Evolutionary conservation across 1,140 invertebrate genomes (phyloP).

Genomic region (Littorina saxatilis): DNA sequence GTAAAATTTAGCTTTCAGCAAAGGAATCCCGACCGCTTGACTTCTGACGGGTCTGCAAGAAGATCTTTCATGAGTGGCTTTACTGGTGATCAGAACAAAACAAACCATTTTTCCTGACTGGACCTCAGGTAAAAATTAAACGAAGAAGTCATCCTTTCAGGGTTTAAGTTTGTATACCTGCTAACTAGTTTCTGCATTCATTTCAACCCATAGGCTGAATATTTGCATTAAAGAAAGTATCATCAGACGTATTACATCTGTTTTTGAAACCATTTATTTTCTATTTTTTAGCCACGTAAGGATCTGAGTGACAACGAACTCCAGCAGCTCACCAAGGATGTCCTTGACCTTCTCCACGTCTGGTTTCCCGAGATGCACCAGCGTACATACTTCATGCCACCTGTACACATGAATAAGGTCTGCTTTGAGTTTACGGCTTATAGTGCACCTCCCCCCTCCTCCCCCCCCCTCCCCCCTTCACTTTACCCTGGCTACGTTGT

Average conservation of each 20-base stretch:
- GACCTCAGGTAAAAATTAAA: too few relatives aligned
- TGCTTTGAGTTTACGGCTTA: neutral
- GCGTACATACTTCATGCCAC: constrained; percentile 28
- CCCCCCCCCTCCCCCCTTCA: neutral
- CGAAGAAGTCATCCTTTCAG: neutral
- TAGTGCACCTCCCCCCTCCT: neutral
- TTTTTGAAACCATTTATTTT: too few relatives aligned
- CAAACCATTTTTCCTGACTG: too few relatives aligned
- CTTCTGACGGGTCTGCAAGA: too few relatives aligned
- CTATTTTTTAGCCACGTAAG: neutral
- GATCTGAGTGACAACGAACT: constrained; percentile 6
- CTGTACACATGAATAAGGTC: constrained; percentile 34
- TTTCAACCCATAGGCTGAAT: too few relatives aligned
- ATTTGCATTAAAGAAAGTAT: neutral
- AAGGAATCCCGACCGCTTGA: too few relatives aligned
- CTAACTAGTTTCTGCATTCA: too few relatives aligned
- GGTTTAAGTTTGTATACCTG: neutral
- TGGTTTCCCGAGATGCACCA: constrained; percentile 27
- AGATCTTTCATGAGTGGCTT: too few relatives aligned
- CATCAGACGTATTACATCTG: neutral
- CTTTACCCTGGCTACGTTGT: neutral
- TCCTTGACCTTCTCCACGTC: constrained; percentile 4
- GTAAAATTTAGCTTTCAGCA: too few relatives aligned
- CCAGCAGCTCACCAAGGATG: constrained; percentile 9
- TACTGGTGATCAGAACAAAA: too few relatives aligned